Base-by-base conservation (phyloP, 2,888 invertebrate species). In the Yponomeuta malinellus region DNA sequence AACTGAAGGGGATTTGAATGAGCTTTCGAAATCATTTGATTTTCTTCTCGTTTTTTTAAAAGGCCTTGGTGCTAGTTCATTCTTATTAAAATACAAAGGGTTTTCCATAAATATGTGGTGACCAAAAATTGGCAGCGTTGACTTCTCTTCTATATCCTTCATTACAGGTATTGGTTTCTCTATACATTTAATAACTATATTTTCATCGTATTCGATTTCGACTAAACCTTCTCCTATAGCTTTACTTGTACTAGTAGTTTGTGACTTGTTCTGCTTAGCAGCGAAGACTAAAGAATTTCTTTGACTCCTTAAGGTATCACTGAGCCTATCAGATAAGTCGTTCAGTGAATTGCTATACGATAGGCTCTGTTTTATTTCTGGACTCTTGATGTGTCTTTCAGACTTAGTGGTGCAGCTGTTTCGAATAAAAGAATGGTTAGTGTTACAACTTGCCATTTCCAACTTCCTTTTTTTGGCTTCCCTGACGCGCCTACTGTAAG, bases 191-290 rank as follows among this genome's bases (percentile, higher is more conserved):
- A 87, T 86, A 48, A 87, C 86, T 86, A 83, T 84, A 83, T 83
- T 89, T 78, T 82, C 76, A 69, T 90, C 92, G 82, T 94, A 94
- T 81, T 94, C 94, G 73, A 94, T 93, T 82, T 93, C 93, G 68
- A 93, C 93, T 72, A 93, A 82, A 12, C 93, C 93, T 78, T 93
- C 86, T 70, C 87, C 92, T 2, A 86, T 81, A 1, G 90, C 84
- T 80, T 86, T 89, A 4, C 89, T 92, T 33, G 91, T 91, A 74
- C 88, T 89, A 33, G 90, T 76, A 72, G 83, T 76, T 37, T 71
- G 43, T 10, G 23, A 33, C 67, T 71, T 73, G 15, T 31, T 69
- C 31, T 71, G 76, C 76, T 83, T 80, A 65, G 77, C 79, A 66
- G 77, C 79, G 72, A 83, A 73, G 69, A 77, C 77, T 74, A 88